Base-by-base conservation (phyloP, 37 sponge, comb jelly and placozoan species). In the Eunapius fragilis region DNA sequence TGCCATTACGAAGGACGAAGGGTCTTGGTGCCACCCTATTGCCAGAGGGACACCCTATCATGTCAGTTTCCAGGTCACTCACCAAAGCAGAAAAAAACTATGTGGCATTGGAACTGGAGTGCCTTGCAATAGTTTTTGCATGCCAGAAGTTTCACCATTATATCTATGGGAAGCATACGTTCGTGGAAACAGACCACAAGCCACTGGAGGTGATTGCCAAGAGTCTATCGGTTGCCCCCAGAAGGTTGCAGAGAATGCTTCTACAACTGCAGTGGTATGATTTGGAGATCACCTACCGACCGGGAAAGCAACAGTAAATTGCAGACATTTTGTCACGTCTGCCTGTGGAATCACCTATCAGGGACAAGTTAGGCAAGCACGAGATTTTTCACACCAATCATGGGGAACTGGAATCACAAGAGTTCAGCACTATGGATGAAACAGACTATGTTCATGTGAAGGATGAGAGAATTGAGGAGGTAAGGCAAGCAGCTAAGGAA, bases 181-280 rank as follows among this genome's bases (percentile, higher is more conserved):
- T 41, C 4, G 81, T 87, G 10, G 87, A 87, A 28, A 87, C 87
- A 26, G 87, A 87, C 80, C 87, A 87, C 87, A 80, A 80, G 31
- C 81, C 81, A 24, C 80, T 87, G 11, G 87, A 87, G 71, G 26
- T 26, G 69, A 85, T 85, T 34, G 22, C 69, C 4, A 75, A 78
- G 14, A 86, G 41, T 33, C 80, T 26, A 35, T 81, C 58, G n/a
- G 34, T 22, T 25, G 87, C 87, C 26, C 87, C 81, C 24, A 27
- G 67, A 23, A 78, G 87, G 33, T 74, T 87, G 4, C 87, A 87
- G 45, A 71, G 74, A 28, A 79, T 87, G 87, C 72, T 87, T 24
- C 25, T 87, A 36, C 22, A 74, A 72, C 31, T 87, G 10, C 87
- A 87, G 27, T 47, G 27, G 68, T 80, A 87, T 68, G 67, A 74